Base-by-base conservation (phyloP, 2,888 invertebrate genomes). In the Leptarthrus brevirostris region DNA sequence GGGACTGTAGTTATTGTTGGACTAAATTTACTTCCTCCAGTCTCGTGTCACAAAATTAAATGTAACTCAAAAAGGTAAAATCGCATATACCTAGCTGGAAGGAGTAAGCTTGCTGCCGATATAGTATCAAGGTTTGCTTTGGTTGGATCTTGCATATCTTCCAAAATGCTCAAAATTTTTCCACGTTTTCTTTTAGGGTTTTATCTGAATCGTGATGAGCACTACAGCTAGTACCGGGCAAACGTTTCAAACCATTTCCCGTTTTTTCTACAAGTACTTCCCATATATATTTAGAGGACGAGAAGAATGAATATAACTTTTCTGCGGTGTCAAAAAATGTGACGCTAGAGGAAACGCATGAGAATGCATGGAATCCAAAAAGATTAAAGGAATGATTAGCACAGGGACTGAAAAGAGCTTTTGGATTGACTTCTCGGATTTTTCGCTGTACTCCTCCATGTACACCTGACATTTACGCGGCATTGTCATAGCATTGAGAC, bases 401-500 rank as follows among this genome's bases (percentile, higher is more conserved):
- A n/a, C n/a, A n/a, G n/a, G n/a, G n/a, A n/a, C n/a, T n/a, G n/a
- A n/a, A n/a, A n/a, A n/a, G n/a, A n/a, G n/a, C n/a, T n/a, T n/a
- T n/a, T n/a, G n/a, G n/a, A n/a, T n/a, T n/a, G 40, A 20, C 2
- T 44, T 22, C 52, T 14, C 20, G 22, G 56, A 77, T 77, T 72
- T 66, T 77, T 54, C 52, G 16, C 71, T 76, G 75, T 12, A 77
- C 76, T 6, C 77, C 78, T 24, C 74, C 76, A 76, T 77, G 76
- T 30, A 75, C 64, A 14, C 76, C 77, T 56, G 77, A 16, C 76
- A 77, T 77, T 10, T 71, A 40, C 14, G 77, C 77, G 30, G 77
- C 74, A 66, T 77, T 78, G 58, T 78, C 77, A 74, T 77, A 77
- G 14, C 75, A 76, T 73, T 78, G 77, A 61, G 74, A 74, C 40